These are phyloP conservation scores for Pristionchus fissidentatus DNA, from an alignment of 2,888 invertebrate species.

Conservation along the genomic window DNA sequence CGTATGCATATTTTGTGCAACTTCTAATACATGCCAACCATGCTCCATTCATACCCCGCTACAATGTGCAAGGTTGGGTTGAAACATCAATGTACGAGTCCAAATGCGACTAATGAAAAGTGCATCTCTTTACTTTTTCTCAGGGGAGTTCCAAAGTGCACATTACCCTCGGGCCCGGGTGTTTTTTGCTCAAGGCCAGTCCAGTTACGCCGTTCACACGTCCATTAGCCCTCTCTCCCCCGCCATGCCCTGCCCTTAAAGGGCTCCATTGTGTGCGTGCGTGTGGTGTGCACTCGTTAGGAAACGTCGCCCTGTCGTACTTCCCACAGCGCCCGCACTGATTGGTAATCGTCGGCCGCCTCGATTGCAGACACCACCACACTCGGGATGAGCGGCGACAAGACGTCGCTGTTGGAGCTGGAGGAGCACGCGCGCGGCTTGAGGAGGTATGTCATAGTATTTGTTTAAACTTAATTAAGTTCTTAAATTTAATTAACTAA, in stretches of 20 bases:
- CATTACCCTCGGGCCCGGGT: not conserved
- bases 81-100: too few species aligned
- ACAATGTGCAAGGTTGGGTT: too few species aligned
- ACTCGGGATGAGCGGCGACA: conserved; percentile 40
- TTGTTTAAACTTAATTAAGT: not conserved
- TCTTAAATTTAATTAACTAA: too few species aligned
- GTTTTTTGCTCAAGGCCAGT: conserved; percentile 7
- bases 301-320: conserved; percentile 23
- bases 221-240: not conserved
- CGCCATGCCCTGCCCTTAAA: not conserved
- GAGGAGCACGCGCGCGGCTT: conserved; percentile 28
- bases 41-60: too few species aligned
- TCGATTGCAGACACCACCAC: not conserved
- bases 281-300: not conserved
- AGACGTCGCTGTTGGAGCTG: conserved; percentile 41
- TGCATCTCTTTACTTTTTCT: not conserved
- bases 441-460: not conserved
- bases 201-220: too few species aligned
- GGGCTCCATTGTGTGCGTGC: not conserved
- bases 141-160: too few species aligned
- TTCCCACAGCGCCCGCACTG: not conserved
- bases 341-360: conserved; percentile 17
- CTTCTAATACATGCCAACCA: too few species aligned
- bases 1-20: too few species aligned
- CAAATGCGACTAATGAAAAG: too few species aligned